Evolutionary conservation across 2,797 vertebrate species (phyloP), one percentile per base, ranked within the genome.

Genomic region (Neomorphus geoffroyi): DNA sequence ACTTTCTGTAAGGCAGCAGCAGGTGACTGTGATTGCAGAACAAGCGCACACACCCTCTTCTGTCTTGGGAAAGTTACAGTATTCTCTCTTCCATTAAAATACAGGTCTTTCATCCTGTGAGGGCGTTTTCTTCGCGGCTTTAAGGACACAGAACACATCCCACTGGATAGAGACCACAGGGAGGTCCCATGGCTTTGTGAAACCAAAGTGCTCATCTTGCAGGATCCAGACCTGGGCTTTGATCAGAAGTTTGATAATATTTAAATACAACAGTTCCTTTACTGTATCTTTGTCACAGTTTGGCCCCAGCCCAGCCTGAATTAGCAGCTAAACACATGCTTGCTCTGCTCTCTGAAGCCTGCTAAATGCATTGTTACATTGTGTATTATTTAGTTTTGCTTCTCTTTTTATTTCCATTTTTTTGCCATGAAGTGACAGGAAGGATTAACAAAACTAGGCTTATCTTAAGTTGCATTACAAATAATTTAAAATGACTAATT

Each of bases 401-500:
- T 64, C 12, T n/a, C 23, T 50, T 62, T 35, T 46, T 57, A 4
- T 16, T 58, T 83, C 69, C 71, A 27, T 57, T 23, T 11, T 83
- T 64, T 32, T 23, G 2, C 48, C 11, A 2, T 62, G 28, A 71
- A 7, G 12, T 77, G 10, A 28, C 21, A 65, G n/a, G 18, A 86
- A 60, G 43, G 23, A 67, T 37, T 65, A 74, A 17, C 37, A 69
- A 64, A 80, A 58, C 17, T 30, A 22, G 18, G 21, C 2, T 73
- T 60, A 32, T 37, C 62, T 77, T 69, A 54, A 88, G 24, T 5
- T 87, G 46, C 48, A 13, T 85, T 78, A 22, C 64, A 92, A 82
- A 71, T 84, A 70, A 80, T 80, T 70, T 79, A 57, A 33, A 74
- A 77, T 88, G 80, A 35, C 51, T 65, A 15, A 28, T 69, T 94